These are phyloP conservation scores for Pangasius krempfi DNA, from an alignment of 2,797 vertebrate species.

Conservation along the genomic window DNA sequence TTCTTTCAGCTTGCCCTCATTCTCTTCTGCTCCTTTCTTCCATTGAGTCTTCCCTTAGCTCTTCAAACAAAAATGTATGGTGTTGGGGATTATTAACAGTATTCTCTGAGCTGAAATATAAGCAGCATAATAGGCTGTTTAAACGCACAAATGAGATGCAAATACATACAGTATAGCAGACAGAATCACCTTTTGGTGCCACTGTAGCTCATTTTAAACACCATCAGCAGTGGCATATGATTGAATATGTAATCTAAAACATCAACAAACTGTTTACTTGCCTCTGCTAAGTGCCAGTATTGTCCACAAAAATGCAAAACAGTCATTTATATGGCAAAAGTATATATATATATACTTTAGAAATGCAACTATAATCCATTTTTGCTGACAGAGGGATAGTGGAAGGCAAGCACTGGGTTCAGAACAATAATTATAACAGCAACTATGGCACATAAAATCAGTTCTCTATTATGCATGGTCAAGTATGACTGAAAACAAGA, in stretches of 20 bases:
- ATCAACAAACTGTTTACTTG: slow-evolving; percentile 60
- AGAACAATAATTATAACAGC: not conserved
- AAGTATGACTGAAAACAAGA: not conserved
- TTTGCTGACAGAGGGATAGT: slow-evolving; percentile 47
- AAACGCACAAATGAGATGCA: slow-evolving; percentile 3
- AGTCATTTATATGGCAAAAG: slow-evolving; percentile 54
- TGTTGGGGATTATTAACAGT: slow-evolving; percentile 29
- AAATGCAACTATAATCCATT: slow-evolving; percentile 49
- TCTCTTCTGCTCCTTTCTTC: not conserved
- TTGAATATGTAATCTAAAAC: slow-evolving; percentile 53
- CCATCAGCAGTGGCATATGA: not conserved
- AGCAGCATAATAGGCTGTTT: not conserved
- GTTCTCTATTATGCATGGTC: not conserved
- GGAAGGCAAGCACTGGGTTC: slow-evolving; percentile 2
- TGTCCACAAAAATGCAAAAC: slow-evolving; percentile 64
- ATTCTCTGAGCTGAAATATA: not conserved
- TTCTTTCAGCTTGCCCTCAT: slow-evolving; percentile 17
- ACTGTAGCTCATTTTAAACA: not conserved
- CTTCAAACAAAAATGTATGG: slow-evolving; percentile 56
- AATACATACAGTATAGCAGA: not conserved
- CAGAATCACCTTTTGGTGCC: not conserved
- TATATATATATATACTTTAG: not conserved
- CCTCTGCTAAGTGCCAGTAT: slow-evolving; percentile 44
- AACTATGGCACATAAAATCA: not conserved
- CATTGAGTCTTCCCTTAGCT: slow-evolving; percentile 36